phyloP scores from a whole-genome alignment of 1,140 invertebrate genomes.

The Zelostemma sp. region DNA sequence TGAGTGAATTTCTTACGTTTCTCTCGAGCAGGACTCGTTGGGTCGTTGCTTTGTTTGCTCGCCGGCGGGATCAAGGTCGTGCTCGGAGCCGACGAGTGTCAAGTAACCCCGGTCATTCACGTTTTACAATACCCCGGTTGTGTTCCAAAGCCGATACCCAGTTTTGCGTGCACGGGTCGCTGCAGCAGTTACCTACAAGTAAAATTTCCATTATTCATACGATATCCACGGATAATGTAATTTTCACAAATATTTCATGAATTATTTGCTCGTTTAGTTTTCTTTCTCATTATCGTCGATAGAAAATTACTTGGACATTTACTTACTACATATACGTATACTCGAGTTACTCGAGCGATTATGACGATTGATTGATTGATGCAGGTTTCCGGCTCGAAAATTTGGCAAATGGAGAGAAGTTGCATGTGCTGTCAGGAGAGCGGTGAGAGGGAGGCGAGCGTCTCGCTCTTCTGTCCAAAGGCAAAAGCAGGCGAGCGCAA shows the following conservation, averaged over 20 bases:
- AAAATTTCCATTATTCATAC: no score
- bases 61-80: slow-evolving; percentile 55
- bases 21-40: slow-evolving; percentile 44
- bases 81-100: slow-evolving; percentile 82
- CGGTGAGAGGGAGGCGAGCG: slow-evolving; percentile 89
- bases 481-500: slow-evolving; percentile 87
- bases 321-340: no score
- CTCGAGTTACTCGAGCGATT: no score
- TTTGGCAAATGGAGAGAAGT: slow-evolving; percentile 95
- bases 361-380: no score
- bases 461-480: slow-evolving; percentile 90
- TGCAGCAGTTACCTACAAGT: slow-evolving; percentile 95
- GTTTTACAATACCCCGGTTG: slow-evolving; percentile 92
- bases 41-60: slow-evolving; percentile 44
- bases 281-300: no score
- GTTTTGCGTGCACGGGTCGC: slow-evolving; percentile 91
- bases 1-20: slow-evolving; percentile 8
- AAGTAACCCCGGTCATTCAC: slow-evolving; percentile 92
- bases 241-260: neutral
- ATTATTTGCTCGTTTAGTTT: no score
- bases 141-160: slow-evolving; percentile 92
- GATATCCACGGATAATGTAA: no score
- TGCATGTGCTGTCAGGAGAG: slow-evolving; percentile 96
- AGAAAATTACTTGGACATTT: no score
- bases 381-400: slow-evolving; percentile 94